Conservation (phyloP, 2,888 invertebrate species). For the Mimas tiliae region DNA sequence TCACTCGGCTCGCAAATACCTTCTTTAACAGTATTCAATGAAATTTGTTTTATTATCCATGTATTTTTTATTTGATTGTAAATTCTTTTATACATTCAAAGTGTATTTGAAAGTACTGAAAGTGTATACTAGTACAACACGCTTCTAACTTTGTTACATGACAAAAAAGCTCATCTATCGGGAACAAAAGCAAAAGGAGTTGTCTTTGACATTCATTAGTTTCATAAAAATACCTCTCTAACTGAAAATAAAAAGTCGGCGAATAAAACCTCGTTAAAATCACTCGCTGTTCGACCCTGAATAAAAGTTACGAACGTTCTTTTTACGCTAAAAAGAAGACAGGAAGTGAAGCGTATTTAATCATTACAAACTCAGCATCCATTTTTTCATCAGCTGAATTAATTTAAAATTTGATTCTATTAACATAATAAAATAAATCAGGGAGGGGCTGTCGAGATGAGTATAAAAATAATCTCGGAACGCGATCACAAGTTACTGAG, state of each 20-base stretch:
- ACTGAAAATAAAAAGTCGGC: constrained; percentile 57
- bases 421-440: constrained; percentile 71
- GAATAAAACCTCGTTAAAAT: constrained; percentile 79
- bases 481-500: constrained; percentile 47
- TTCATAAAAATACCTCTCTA: constrained; percentile 62
- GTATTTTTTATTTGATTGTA: neutral
- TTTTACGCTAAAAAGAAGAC: constrained; percentile 50
- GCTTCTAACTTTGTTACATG: constrained; percentile 33
- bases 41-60: neutral
- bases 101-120: neutral
- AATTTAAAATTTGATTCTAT: constrained; percentile 72
- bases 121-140: constrained; percentile 5
- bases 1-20: neutral
- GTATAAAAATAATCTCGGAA: constrained; percentile 54
- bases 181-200: constrained; percentile 58
- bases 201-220: constrained; percentile 77
- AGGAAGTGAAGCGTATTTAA: constrained; percentile 69
- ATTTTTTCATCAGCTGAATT: constrained; percentile 66
- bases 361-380: constrained; percentile 65
- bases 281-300: constrained; percentile 66
- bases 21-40: neutral
- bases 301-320: constrained; percentile 67
- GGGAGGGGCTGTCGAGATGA: constrained; percentile 42
- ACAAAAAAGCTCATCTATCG: constrained; percentile 37
- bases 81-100: neutral